phyloP scores from a whole-genome alignment of 2,113 vertebrate genomes.

The Corythornis madagascariensis region DNA sequence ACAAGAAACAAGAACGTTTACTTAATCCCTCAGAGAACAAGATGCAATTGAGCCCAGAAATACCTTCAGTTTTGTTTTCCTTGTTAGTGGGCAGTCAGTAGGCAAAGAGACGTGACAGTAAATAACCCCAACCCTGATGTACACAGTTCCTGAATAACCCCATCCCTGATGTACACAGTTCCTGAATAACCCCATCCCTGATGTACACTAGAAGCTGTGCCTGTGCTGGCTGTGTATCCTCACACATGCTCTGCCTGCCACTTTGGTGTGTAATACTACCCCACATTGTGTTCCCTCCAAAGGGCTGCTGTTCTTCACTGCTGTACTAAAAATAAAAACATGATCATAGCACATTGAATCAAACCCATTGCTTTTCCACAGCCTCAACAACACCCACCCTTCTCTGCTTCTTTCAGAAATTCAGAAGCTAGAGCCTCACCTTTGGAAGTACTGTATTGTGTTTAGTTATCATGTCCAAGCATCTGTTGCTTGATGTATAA shows the following conservation, averaged over 20 bases:
- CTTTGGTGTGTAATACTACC: neutral
- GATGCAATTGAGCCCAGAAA: neutral
- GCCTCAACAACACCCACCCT: neutral
- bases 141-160: neutral
- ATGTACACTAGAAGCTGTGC: neutral
- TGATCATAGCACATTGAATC: neutral
- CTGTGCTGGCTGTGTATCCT: neutral
- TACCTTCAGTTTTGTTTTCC: neutral
- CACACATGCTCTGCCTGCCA: neutral
- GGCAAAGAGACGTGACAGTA: neutral
- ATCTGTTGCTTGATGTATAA: neutral
- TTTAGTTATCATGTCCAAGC: neutral
- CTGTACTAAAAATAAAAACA: neutral
- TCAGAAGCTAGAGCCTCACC: neutral
- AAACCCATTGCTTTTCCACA: neutral
- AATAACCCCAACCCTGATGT: neutral
- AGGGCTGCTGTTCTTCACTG: neutral
- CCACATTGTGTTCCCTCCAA: neutral
- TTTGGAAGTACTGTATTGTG: neutral
- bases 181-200: neutral
- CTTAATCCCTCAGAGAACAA: neutral
- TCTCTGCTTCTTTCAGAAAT: neutral
- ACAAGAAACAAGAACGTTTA: neutral
- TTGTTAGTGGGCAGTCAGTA: neutral
- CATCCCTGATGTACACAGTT: neutral